Conservation (phyloP, 2,888 invertebrate species). For the Sphecodes monilicornis region DNA sequence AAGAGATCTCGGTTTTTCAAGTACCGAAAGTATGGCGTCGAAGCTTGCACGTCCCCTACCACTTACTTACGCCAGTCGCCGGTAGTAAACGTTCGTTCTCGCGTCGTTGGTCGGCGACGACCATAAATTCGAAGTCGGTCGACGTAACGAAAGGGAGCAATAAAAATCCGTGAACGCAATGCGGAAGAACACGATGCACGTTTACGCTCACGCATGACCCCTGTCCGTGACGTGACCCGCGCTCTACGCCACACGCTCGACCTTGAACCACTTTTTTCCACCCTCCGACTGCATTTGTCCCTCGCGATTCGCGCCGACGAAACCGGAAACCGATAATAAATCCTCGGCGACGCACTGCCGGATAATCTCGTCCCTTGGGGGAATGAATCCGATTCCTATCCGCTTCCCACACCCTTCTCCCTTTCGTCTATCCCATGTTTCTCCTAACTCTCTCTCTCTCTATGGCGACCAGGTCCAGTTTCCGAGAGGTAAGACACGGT, state of each 20-base stretch:
- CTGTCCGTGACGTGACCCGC: conserved; percentile 16
- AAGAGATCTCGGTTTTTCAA: not conserved
- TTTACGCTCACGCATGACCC: conserved; percentile 25
- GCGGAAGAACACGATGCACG: conserved; percentile 32
- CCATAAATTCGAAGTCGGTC: not conserved
- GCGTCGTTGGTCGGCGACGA: not conserved
- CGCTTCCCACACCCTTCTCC: not conserved
- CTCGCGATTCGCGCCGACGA: not conserved
- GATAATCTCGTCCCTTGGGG: not conserved
- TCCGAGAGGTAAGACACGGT: not conserved
- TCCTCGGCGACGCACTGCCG: not conserved
- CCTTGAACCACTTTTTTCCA: conserved; percentile 51
- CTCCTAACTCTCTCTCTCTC: not conserved
- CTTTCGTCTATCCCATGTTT: not conserved
- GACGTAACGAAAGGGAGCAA: not conserved
- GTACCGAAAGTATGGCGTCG: not conserved
- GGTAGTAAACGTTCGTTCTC: not conserved
- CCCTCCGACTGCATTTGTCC: not conserved
- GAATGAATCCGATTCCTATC: not conserved
- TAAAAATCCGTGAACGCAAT: conserved; percentile 33
- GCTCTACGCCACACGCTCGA: not conserved
- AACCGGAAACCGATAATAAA: conserved; percentile 10
- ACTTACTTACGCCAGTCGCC: not conserved
- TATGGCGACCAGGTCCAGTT: not conserved
- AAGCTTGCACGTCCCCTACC: not conserved